Percentiles rank a stretch among this genome's conserved stretches.
These are phyloP conservation scores for Lepidocolaptes lacrymiger DNA, from an alignment of 2,797 vertebrate genomes.

Conservation along the genomic window DNA sequence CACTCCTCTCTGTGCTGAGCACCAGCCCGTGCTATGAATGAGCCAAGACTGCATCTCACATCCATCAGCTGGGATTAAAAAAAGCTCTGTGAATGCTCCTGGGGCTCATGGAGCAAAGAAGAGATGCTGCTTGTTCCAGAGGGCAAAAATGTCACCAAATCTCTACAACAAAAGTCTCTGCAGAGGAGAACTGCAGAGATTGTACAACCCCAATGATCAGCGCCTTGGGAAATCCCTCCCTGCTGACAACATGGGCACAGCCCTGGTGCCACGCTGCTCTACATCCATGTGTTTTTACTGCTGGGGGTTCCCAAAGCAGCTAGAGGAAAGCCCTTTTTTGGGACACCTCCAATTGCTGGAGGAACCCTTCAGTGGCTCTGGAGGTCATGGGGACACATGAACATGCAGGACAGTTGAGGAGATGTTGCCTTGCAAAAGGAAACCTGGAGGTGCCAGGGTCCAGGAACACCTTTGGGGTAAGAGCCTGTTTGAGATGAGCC, in stretches of 20 bases:
- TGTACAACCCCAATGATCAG: background rate
- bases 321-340: background rate
- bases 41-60: background rate
- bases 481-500: background rate
- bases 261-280: background rate
- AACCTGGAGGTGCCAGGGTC: background rate
- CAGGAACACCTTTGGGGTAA: background rate
- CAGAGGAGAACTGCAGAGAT: background rate
- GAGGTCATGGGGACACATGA: background rate
- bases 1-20: background rate
- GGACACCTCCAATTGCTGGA: background rate
- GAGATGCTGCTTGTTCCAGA: background rate
- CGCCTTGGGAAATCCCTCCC: background rate
- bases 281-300: background rate
- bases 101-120: background rate
- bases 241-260: fast-evolving
- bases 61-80: background rate
- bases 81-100: background rate
- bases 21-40: fast-evolving
- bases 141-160: background rate
- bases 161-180: background rate
- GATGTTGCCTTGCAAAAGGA: background rate
- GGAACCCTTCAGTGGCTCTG: fast-evolving
- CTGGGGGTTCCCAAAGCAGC: background rate
- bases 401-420: background rate